Percentiles rank a stretch among this genome's conserved stretches.
phyloP scores from a whole-genome alignment of 2,797 vertebrate species.

The Diplodus sargus region DNA sequence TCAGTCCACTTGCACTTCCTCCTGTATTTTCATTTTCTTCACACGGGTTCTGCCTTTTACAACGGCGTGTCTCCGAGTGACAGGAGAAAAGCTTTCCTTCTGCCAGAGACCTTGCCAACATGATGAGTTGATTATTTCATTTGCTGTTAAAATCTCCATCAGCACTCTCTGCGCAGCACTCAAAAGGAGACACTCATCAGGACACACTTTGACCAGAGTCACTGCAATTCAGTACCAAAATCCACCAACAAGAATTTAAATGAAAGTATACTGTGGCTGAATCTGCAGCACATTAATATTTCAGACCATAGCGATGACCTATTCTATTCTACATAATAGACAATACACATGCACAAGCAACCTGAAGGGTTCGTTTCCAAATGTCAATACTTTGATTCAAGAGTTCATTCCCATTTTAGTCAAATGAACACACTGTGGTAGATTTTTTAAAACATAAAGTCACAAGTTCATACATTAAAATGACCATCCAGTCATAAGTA shows the following conservation, averaged over 20 bases:
- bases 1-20: slow-evolving; percentile 40
- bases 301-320: neutral
- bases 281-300: neutral
- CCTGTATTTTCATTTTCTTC: slow-evolving; percentile 49
- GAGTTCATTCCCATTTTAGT: neutral
- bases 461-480: neutral
- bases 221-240: slow-evolving; percentile 19
- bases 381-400: too few relatives aligned
- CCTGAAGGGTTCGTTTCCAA: too few relatives aligned
- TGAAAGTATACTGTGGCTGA: neutral
- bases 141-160: slow-evolving; percentile 25
- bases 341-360: too few relatives aligned
- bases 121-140: slow-evolving; percentile 42
- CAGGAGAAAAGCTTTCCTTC: slow-evolving; percentile 35
- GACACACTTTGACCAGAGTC: slow-evolving; percentile 9
- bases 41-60: slow-evolving; percentile 19
- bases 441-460: neutral
- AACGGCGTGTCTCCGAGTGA: slow-evolving; percentile 20
- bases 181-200: slow-evolving; percentile 26
- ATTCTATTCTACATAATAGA: too few relatives aligned
- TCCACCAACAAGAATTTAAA: neutral
- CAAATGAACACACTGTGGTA: neutral
- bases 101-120: slow-evolving; percentile 44
- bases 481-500: neutral
- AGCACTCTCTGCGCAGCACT: slow-evolving; percentile 30